Conservation (phyloP, 92 coral and sea anemone species). For the Epizoanthus ramosus region DNA sequence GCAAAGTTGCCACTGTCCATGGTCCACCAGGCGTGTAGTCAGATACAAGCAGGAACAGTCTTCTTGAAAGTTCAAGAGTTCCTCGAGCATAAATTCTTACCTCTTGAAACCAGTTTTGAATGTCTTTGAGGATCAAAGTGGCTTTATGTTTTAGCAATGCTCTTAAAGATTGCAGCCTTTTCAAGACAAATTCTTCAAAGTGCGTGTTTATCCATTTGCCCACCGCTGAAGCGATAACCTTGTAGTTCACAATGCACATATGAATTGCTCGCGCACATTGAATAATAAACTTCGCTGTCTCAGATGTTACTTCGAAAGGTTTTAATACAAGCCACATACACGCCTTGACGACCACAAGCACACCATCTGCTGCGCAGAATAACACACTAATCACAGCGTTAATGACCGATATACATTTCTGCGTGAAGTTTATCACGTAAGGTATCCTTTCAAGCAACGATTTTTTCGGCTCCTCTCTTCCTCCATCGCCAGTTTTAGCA, state of each 20-base stretch:
- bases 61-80: constrained; percentile 12
- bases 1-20: not conserved
- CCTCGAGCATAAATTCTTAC: constrained; percentile 37
- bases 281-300: constrained; percentile 14
- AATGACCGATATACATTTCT: not conserved
- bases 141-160: constrained; percentile 6
- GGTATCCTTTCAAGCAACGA: not conserved
- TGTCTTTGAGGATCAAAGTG: not conserved
- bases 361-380: constrained; percentile 4
- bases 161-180: constrained; percentile 19
- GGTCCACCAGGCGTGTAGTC: constrained; percentile 27
- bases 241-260: constrained; percentile 19
- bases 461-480: not conserved
- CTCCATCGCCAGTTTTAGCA: constrained; percentile 1
- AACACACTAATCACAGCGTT: not conserved
- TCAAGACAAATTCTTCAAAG: constrained; percentile 16
- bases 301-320: constrained; percentile 25
- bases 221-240: not conserved
- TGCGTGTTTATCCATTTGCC: constrained; percentile 9
- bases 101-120: constrained; percentile 3
- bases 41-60: not conserved
- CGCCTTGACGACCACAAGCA: constrained; percentile 2
- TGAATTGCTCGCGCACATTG: constrained; percentile 7
- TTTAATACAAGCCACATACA: constrained; percentile 9
- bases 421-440: not conserved